These are phyloP conservation scores for Malacoraja senta DNA, from an alignment of 2,797 vertebrate genomes.

Conservation along the genomic window DNA sequence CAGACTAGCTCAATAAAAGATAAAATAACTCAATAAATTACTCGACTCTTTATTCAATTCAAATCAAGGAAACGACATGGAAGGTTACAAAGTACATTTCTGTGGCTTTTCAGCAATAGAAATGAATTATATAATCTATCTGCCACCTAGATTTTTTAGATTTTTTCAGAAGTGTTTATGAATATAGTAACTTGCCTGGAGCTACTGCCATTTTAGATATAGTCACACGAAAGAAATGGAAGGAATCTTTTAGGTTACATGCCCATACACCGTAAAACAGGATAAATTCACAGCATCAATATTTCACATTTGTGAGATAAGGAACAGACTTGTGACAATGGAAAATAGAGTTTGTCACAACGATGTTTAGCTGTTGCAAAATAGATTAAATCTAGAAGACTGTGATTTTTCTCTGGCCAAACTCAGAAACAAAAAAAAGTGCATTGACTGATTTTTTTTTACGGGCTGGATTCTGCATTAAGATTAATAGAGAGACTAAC, in stretches of 20 bases:
- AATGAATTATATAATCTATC: conserved; percentile 37
- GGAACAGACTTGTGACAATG: conserved; percentile 37
- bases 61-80: background rate
- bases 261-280: conserved; percentile 33
- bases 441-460: background rate
- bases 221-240: conserved; percentile 17
- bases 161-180: conserved; percentile 33
- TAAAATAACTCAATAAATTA: conserved; percentile 8
- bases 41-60: background rate
- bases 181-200: conserved; percentile 32
- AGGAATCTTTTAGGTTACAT: conserved; percentile 33
- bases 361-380: conserved; percentile 16
- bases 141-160: conserved; percentile 31
- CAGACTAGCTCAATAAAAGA: background rate
- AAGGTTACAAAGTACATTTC: background rate
- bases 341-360: conserved; percentile 29
- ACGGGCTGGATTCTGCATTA: background rate
- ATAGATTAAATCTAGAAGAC: conserved; percentile 19
- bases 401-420: conserved; percentile 15
- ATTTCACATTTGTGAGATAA: conserved; percentile 37
- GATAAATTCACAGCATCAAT: conserved; percentile 35
- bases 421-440: background rate
- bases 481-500: background rate
- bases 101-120: background rate
- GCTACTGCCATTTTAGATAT: conserved; percentile 36